Base-by-base conservation (phyloP, 2,113 vertebrate species). In the Toxotes jaculatrix region DNA sequence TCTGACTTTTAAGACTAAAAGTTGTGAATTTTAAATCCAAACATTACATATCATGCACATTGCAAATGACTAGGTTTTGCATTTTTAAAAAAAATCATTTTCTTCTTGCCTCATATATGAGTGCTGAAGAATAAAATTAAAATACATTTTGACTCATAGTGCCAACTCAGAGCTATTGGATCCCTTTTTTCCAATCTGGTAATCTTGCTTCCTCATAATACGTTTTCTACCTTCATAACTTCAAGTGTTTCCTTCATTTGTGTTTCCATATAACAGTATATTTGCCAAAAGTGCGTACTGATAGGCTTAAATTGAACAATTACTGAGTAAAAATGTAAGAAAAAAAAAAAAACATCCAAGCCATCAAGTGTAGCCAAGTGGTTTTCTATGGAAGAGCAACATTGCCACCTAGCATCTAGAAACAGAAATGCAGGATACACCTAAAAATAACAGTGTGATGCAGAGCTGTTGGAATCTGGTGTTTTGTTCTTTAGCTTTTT, bases 331-430 rank as follows among this genome's bases (percentile, higher is more conserved):
- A 79, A 86, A 66, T 60, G 38, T 82, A 80, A 60, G 62, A 49
- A 77, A 10, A 23, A 13, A 27, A 11, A 12, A 78, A 59, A 73
- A 77, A 67, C 4, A 32, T 3, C 53, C 27, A 81, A 82, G 55
- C 17, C 23, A 40, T 23, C 11, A 12, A 45, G 38, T 9, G 10
- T 1, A 53, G 31, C 19, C 12, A 14, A 47, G 51, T 65, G n/a
- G 8, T 5, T 72, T 93, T 90, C 83, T 92, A 4, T 73, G 74
- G 79, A 96, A 98, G 96, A 94, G 93, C 95, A 95, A 96, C 96
- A 96, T 94, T 98, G 97, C 97, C 98, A 97, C 95, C 98, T 98
- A 90, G 89, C 94, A 94, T 87, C 87, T 19, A 51, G 42, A 80
- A 79, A 74, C 11, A 65, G 86, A 90, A 92, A 55, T 79, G 60